These are phyloP conservation scores for Subacronicta megacephala DNA, from an alignment of 2,888 invertebrate species.

Conservation along the genomic window DNA sequence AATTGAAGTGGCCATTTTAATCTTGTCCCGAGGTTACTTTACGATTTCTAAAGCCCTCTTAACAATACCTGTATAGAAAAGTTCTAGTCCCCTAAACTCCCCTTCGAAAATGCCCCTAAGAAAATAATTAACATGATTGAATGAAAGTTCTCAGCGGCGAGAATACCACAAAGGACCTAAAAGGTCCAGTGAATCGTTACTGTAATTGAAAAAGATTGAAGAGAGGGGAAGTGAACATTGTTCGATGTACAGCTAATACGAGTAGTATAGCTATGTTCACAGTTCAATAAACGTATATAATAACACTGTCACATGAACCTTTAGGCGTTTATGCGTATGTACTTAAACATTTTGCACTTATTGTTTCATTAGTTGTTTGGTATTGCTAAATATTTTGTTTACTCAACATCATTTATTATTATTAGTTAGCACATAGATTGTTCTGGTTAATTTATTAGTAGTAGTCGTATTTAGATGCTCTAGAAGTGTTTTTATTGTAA, in stretches of 20 bases:
- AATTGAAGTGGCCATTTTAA: conserved; percentile 58
- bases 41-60: conserved; percentile 60
- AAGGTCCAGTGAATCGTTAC: conserved; percentile 66
- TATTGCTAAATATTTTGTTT: too few relatives aligned
- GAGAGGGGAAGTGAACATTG: conserved; percentile 54
- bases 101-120: conserved; percentile 59
- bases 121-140: conserved; percentile 78
- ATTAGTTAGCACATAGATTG: too few relatives aligned
- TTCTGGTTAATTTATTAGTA: too few relatives aligned
- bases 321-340: not conserved
- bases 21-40: conserved; percentile 56
- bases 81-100: conserved; percentile 53
- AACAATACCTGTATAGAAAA: conserved; percentile 65
- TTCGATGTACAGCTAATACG: conserved; percentile 42
- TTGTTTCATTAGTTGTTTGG: too few relatives aligned
- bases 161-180: conserved; percentile 67
- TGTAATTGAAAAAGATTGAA: conserved; percentile 67
- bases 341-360: not conserved
- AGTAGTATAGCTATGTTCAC: conserved; percentile 28
- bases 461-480: not conserved
- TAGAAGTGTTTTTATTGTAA: conserved; percentile 4
- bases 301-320: conserved; percentile 5
- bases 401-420: too few relatives aligned
- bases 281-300: conserved; percentile 29
- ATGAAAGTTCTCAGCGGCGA: conserved; percentile 68